Evolutionary conservation across 2,113 vertebrate species (phyloP), one percentile per base, ranked within the genome.

Genomic region (Indri indri): DNA sequence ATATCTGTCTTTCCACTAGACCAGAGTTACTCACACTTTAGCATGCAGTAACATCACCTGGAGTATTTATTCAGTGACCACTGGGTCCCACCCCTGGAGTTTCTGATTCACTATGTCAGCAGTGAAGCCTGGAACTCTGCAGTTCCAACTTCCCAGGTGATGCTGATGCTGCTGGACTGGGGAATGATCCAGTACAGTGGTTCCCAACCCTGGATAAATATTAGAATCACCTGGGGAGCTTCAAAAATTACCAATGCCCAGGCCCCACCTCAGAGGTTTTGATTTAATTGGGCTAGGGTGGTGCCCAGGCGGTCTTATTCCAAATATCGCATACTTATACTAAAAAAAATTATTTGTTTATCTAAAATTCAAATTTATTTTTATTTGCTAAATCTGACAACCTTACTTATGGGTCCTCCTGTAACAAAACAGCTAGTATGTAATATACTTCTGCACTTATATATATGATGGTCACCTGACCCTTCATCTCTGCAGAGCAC

Each of bases 321-420:
- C 30, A 94, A 93, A 91, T 61, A 91, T 0, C 40, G 6, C 57
- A 92, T 65, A 57, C 20, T 71, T 91, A 68, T 32, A 34, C 79
- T 83, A 76, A 54, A 59, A 30, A 52, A 47, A n/a, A n/a, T n/a
- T n/a, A 82, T 54, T 34, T 42, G 23, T 59, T 91, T 90, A 90
- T 30, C 63, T 87, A 86, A 84, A 94, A 90, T 68, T 77, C 42
- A 83, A 47, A 84, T 87, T 88, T 92, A 92, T 59, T 89, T 73
- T 90, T 86, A 63, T 63, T 66, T 90, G 32, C 47, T 86, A 50
- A 93, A 96, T 94, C 40, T 95, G 59, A n/a, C 37, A 77, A 76
- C 25, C 14, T 9, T 63, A 61, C 10, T 27, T 82, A 27, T 14
- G 5, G 40, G 34, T 63, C 50, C 54, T 80, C 1, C 52, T 81